Evolutionary conservation across 2,797 vertebrate species (phyloP).

Genomic region (Peromyscus melanophrys): DNA sequence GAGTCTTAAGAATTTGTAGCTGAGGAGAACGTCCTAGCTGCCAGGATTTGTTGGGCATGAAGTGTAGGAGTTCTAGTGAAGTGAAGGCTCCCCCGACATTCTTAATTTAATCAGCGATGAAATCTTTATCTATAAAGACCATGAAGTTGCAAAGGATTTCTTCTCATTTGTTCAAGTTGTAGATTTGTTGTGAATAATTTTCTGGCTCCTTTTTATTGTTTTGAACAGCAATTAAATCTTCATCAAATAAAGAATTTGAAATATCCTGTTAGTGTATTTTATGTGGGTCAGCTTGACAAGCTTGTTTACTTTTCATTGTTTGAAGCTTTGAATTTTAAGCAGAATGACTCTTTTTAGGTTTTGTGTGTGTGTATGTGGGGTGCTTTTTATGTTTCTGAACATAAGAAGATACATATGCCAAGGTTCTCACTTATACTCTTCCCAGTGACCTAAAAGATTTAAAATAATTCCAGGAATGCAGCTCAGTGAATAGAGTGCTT

Average conservation of each 20-base stretch:
- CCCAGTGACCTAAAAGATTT: slow-evolving; percentile 17
- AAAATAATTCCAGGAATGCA: neutral
- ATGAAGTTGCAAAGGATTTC: slow-evolving; percentile 48
- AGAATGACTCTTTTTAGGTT: slow-evolving; percentile 1
- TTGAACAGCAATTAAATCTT: slow-evolving; percentile 69
- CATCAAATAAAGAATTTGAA: slow-evolving; percentile 73
- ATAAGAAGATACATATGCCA: neutral
- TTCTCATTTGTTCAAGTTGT: slow-evolving; percentile 27
- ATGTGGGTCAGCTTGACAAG: slow-evolving; percentile 13
- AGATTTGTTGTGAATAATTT: slow-evolving; percentile 63
- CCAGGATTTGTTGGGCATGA: neutral
- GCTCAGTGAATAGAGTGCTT: neutral
- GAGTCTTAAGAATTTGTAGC: neutral
- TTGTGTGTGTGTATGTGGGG: neutral
- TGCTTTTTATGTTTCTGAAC: slow-evolving; percentile 24
- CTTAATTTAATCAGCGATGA: slow-evolving; percentile 37
- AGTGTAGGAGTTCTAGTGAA: neutral
- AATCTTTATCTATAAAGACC: slow-evolving; percentile 65
- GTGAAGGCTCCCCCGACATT: neutral
- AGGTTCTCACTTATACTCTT: neutral
- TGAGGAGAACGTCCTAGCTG: neutral
- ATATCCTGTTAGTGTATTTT: slow-evolving; percentile 69
- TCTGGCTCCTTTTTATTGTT: slow-evolving; percentile 62
- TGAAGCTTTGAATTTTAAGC: slow-evolving; percentile 57
- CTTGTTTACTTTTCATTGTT: slow-evolving; percentile 60